Evolutionary conservation across 2,113 vertebrate genomes (phyloP).

Genomic region (Sceloporus undulatus): DNA sequence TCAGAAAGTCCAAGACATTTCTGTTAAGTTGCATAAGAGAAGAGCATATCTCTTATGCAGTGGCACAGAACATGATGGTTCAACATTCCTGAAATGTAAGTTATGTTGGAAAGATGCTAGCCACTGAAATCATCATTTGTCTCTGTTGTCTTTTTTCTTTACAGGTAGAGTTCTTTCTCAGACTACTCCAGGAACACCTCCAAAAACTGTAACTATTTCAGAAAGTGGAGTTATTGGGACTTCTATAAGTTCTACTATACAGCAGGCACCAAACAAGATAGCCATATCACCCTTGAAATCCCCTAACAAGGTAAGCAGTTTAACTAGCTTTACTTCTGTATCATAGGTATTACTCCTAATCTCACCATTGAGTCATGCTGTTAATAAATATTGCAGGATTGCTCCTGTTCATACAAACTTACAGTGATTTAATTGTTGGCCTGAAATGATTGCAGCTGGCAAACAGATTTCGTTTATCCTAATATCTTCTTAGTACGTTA

Average conservation of each 20-base stretch:
- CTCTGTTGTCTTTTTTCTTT: constrained; percentile 62
- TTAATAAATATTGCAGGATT: neutral
- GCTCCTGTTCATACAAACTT: neutral
- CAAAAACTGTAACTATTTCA: constrained; percentile 89
- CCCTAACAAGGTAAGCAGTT: constrained; percentile 91
- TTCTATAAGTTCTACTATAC: constrained; percentile 82
- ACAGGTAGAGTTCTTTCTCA: constrained; percentile 93
- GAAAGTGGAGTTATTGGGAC: constrained; percentile 85
- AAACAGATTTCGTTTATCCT: neutral
- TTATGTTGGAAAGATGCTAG: constrained; percentile 6
- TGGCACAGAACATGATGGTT: neutral
- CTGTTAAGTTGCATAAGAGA: neutral
- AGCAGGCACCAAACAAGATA: constrained; percentile 93
- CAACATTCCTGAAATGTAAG: neutral
- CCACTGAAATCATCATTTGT: constrained; percentile 53
- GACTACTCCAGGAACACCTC: constrained; percentile 85
- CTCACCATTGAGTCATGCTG: neutral
- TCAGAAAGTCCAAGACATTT: neutral
- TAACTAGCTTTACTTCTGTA: neutral
- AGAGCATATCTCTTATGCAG: fast-evolving
- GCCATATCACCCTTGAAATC: constrained; percentile 98
- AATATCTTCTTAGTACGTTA: neutral
- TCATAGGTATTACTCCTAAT: constrained; percentile 25
- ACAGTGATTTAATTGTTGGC: neutral
- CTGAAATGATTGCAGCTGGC: neutral